Evolutionary conservation across 2,888 invertebrate genomes (phyloP).

Genomic region (Chouioia cunea): DNA sequence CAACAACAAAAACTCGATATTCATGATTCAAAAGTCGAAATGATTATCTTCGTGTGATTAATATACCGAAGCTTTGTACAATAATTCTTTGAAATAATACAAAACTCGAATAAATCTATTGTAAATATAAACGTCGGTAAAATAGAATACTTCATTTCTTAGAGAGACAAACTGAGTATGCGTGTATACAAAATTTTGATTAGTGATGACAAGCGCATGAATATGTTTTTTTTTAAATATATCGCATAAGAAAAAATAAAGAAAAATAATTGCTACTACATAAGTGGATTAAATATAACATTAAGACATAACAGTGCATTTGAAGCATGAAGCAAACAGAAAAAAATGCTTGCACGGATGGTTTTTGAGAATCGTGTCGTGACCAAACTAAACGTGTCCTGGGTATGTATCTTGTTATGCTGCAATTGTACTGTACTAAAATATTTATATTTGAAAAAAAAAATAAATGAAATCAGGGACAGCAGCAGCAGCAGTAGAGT

Average conservation of each 20-base stretch:
- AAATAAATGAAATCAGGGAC: neutral
- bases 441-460: constrained; percentile 24
- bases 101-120: neutral
- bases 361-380: constrained; percentile 11
- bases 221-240: neutral
- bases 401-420: constrained; percentile 37
- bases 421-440: constrained; percentile 35
- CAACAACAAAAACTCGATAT: neutral
- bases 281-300: constrained; percentile 7
- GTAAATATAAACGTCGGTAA: constrained; percentile 20
- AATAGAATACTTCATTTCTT: constrained; percentile 2
- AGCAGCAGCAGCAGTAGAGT: constrained; percentile 29
- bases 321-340: constrained; percentile 24
- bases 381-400: constrained; percentile 15
- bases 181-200: constrained; percentile 1
- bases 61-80: neutral
- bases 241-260: neutral
- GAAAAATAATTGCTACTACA: neutral
- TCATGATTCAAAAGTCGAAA: neutral
- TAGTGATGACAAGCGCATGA: neutral
- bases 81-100: neutral
- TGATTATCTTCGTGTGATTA: neutral
- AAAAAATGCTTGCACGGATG: constrained; percentile 21
- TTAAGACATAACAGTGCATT: constrained; percentile 11
- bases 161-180: neutral